Evolutionary conservation across 2,113 vertebrate genomes (phyloP).

Genomic region (Ptychochromis oligacanthus): DNA sequence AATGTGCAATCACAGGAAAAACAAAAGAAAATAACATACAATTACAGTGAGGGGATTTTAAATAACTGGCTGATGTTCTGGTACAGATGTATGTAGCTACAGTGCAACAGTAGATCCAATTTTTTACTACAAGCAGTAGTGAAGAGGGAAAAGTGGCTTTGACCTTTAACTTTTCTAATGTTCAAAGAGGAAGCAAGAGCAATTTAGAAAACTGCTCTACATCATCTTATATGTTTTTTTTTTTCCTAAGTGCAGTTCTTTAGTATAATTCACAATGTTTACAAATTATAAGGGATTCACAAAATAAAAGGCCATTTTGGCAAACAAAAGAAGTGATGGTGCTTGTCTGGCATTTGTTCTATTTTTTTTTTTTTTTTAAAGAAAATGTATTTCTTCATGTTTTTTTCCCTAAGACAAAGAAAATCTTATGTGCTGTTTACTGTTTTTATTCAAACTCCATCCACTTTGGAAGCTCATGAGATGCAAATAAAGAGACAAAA

Average conservation of each 20-base stretch:
- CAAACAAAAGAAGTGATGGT: neutral
- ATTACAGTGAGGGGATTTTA: neutral
- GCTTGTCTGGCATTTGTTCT: neutral
- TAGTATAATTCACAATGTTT: too few species aligned
- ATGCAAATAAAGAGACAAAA: neutral
- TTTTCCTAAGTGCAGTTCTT: too few species aligned
- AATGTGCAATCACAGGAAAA: neutral
- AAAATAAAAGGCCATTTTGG: accelerated
- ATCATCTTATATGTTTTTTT: too few species aligned
- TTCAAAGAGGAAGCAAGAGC: neutral
- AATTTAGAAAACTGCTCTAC: neutral
- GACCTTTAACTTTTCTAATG: neutral
- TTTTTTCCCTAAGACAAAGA: too few species aligned
- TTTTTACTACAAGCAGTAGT: neutral
- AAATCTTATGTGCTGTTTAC: too few species aligned
- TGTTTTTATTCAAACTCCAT: too few species aligned
- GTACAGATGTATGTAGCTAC: neutral
- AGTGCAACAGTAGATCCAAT: neutral
- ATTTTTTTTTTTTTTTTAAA: too few species aligned
- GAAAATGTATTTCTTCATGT: neutral
- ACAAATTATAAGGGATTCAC: accelerated
- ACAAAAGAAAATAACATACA: neutral
- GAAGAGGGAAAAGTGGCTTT: neutral
- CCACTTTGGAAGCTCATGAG: neutral
- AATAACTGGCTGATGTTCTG: neutral